A percentile compares a stretch with the other conserved stretches of the same genome.
These are phyloP conservation scores for Myotis findleyi DNA, from an alignment of 2,797 vertebrate genomes.

Conservation along the genomic window DNA sequence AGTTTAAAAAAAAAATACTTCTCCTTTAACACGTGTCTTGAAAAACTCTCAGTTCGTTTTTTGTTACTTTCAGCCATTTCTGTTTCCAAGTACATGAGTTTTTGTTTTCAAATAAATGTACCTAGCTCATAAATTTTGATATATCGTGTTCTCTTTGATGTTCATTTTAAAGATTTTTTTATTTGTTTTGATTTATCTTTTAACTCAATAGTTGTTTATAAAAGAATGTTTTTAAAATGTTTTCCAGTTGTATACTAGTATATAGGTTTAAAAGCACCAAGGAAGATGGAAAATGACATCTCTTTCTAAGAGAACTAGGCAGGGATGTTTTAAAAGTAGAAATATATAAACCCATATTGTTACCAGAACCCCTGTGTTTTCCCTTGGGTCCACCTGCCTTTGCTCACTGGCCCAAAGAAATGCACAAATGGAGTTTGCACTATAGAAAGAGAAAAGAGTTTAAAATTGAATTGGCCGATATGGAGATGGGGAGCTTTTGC, in stretches of 20 bases:
- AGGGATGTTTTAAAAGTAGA: neutral
- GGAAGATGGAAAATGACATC: neutral
- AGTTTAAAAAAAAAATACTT: slow-evolving; percentile 44
- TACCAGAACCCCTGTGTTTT: neutral
- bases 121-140: neutral
- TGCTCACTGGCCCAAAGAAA: neutral
- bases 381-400: neutral
- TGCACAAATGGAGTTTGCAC: neutral
- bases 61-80: neutral
- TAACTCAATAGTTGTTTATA: neutral
- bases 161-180: neutral
- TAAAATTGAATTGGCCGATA: neutral
- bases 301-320: neutral
- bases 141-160: neutral
- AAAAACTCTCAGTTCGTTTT: neutral
- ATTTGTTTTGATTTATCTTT: neutral
- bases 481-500: neutral
- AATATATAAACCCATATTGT: neutral
- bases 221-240: neutral
- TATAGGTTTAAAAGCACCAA: neutral
- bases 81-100: slow-evolving; percentile 9
- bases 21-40: neutral
- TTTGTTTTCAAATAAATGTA: slow-evolving; percentile 37
- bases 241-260: neutral
- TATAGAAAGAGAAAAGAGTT: neutral